phyloP scores from a whole-genome alignment of 2,113 vertebrate species.

The Natator depressus region DNA sequence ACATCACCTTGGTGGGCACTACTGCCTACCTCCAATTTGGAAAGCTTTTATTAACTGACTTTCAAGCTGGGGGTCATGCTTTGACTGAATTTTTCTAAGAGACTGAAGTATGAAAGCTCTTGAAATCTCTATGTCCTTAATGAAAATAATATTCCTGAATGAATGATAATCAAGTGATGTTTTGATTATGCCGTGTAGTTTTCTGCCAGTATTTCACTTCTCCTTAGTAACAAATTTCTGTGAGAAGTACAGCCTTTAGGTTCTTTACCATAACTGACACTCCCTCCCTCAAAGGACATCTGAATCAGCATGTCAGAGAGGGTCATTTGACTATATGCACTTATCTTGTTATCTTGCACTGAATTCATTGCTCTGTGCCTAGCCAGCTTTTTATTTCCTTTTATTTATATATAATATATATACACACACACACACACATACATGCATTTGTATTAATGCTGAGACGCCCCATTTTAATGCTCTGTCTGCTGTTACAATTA shows the following conservation, averaged over 20 bases:
- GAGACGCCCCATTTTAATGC: not conserved
- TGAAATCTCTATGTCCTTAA: slow-evolving; percentile 68
- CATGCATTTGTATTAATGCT: not conserved
- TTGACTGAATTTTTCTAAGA: slow-evolving; percentile 41
- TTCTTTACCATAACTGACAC: not conserved
- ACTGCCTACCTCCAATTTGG: slow-evolving; percentile 58
- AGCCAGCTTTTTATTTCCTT: not conserved
- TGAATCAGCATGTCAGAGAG: not conserved
- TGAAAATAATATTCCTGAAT: slow-evolving; percentile 73
- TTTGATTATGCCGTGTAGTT: slow-evolving; percentile 68
- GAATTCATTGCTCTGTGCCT: not conserved
- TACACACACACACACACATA: not conserved
- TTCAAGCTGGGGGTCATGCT: slow-evolving; percentile 59
- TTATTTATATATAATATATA: not conserved
- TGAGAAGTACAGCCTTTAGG: slow-evolving; percentile 2
- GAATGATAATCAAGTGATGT: slow-evolving; percentile 67
- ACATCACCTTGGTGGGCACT: slow-evolving; percentile 50
- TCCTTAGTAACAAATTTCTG: slow-evolving; percentile 35
- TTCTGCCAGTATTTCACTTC: slow-evolving; percentile 46
- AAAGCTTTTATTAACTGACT: slow-evolving; percentile 65
- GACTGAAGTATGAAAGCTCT: slow-evolving; percentile 60
- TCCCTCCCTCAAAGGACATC: not conserved
- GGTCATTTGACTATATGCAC: not conserved
- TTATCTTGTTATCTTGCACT: not conserved
- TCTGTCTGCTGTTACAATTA: not conserved